phyloP scores from a whole-genome alignment of 1,140 invertebrate genomes.

The Drosophila insularis region DNA sequence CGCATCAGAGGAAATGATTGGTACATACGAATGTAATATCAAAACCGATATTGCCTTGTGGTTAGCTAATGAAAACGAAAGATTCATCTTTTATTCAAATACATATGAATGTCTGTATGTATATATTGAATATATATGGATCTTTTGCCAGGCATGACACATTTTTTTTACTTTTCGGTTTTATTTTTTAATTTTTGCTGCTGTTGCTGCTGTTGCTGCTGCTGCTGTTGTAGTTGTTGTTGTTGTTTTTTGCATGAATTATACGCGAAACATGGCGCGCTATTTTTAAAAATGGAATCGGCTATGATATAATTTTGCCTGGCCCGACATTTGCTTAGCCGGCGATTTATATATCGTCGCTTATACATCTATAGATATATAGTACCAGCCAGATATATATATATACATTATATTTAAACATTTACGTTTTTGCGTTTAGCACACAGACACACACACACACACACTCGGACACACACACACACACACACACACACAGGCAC shows the following conservation, averaged over 20 bases:
- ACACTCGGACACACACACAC: neutral
- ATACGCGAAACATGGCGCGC: slow-evolving; percentile 40
- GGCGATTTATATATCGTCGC: slow-evolving; percentile 40
- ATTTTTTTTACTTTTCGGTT: slow-evolving; percentile 32
- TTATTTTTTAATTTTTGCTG: neutral
- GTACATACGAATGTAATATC: neutral
- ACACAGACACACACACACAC: slow-evolving; percentile 18
- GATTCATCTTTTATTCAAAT: neutral
- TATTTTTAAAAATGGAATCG: slow-evolving; percentile 68
- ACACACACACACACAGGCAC: neutral
- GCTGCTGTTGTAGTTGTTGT: neutral
- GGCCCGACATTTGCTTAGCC: slow-evolving; percentile 59
- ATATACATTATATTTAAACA: slow-evolving; percentile 32
- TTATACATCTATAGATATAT: slow-evolving; percentile 18
- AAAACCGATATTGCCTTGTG: neutral
- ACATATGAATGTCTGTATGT: neutral
- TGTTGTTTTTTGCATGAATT: slow-evolving; percentile 31
- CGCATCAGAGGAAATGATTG: neutral
- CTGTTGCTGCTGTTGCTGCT: neutral
- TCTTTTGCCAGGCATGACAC: slow-evolving; percentile 57
- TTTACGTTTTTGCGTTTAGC: slow-evolving; percentile 55
- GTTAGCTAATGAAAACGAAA: neutral
- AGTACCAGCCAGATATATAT: slow-evolving; percentile 17
- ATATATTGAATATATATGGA: slow-evolving; percentile 18
- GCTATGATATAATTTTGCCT: slow-evolving; percentile 72